A percentile compares a stretch with the other conserved stretches of the same genome.
phyloP scores from a whole-genome alignment of 2,113 vertebrate genomes.

The Xenopus laevis region DNA sequence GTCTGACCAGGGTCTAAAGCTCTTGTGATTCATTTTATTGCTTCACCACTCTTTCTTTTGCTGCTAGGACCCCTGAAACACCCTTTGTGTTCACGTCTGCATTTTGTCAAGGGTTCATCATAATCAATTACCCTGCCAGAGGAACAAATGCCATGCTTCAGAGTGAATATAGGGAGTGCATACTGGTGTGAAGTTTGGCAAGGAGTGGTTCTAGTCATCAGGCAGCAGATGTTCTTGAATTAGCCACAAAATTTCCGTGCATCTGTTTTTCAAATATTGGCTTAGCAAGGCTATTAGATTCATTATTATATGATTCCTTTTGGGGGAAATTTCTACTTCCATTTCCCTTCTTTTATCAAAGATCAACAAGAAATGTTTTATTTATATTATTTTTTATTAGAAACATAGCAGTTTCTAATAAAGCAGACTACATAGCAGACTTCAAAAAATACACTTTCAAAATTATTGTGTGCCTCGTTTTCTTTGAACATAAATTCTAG shows the following conservation, averaged over 20 bases:
- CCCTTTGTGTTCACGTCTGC: slow-evolving; percentile 14
- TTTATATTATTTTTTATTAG: no score
- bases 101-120: slow-evolving; percentile 23
- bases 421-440: no score
- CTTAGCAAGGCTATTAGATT: slow-evolving; percentile 21
- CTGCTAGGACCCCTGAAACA: slow-evolving; percentile 28
- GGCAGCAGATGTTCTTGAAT: slow-evolving; percentile 43
- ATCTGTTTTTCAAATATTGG: slow-evolving; percentile 31
- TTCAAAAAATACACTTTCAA: no score
- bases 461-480: no score
- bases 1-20: slow-evolving; percentile 8
- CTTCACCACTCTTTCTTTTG: slow-evolving; percentile 28
- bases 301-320: slow-evolving; percentile 8
- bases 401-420: no score
- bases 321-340: slow-evolving; percentile 5
- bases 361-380: not conserved
- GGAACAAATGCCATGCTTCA: slow-evolving; percentile 28
- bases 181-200: slow-evolving; percentile 43
- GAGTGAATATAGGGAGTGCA: slow-evolving; percentile 30
- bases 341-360: not conserved
- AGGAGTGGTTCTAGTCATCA: slow-evolving; percentile 22
- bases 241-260: slow-evolving; percentile 32
- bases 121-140: slow-evolving; percentile 24
- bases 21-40: slow-evolving; percentile 21
- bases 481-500: no score